phyloP scores from a whole-genome alignment of 2,888 invertebrate species.

The Prosopocoilus inquinatus region DNA sequence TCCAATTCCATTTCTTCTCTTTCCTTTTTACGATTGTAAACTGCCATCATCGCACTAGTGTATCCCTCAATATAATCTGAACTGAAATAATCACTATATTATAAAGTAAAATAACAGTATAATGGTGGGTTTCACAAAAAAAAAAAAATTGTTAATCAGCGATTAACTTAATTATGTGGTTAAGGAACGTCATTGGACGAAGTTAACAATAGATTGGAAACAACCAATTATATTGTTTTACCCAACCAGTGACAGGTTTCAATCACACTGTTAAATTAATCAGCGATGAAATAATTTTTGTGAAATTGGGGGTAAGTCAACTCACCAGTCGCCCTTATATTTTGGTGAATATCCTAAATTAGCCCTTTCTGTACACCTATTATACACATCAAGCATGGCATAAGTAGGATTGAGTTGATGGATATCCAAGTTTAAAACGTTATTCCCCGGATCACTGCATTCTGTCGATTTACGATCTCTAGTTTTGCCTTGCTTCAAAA shows the following conservation, averaged over 20 bases:
- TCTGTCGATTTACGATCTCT: constrained; percentile 50
- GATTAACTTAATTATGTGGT: no score
- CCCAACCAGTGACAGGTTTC: no score
- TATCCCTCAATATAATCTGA: constrained; percentile 47
- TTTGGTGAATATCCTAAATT: constrained; percentile 38
- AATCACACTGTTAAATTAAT: no score
- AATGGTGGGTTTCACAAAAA: no score
- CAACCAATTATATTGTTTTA: no score
- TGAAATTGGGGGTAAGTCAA: constrained; percentile 19
- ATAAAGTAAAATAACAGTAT: constrained; percentile 7
- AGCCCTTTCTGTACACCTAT: constrained; percentile 58
- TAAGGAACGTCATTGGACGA: no score
- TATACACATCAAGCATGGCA: constrained; percentile 68
- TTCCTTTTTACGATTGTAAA: constrained; percentile 54
- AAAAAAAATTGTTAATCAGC: no score
- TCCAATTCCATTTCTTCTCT: constrained; percentile 37
- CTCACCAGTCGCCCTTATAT: constrained; percentile 39
- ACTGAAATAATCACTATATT: constrained; percentile 7
- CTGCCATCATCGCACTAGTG: constrained; percentile 59
- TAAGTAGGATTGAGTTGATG: constrained; percentile 63
- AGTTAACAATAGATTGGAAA: no score
- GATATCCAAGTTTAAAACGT: constrained; percentile 54
- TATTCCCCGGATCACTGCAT: constrained; percentile 46
- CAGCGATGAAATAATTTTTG: no score
- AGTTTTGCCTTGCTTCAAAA: constrained; percentile 55